Base-by-base conservation (phyloP, 2,888 invertebrate species). In the Drosophila paracracens region DNA sequence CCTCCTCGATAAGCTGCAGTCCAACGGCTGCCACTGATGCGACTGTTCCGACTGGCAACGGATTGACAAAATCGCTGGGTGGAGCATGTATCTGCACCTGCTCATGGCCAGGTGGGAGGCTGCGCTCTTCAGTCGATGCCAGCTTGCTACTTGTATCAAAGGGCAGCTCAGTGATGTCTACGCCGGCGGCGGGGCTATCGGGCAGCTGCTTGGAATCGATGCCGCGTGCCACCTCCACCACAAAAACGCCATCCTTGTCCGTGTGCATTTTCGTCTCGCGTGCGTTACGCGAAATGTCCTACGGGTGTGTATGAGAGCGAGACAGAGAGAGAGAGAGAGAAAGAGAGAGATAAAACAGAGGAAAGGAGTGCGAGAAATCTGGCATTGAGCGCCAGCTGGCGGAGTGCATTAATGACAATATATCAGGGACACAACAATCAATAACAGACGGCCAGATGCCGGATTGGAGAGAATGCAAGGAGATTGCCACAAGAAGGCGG, bases 201-300 rank as follows among this genome's bases (percentile, higher is more conserved):
- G 85, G 93, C 88, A 79, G 91, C 27, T 92, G 78, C 91, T 94
- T 91, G 78, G 94, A 89, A 92, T 94, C 91, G 86, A 92, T 80
- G 91, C 94, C 90, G 82, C 94, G 91, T 89, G 95, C 89, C 88
- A 94, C 96, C 91, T 96, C 96, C 1, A 96, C 96, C 5, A 96
- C 96, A 83, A 96, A 96, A 40, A 96, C 96, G 1, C 96, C 96
- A 70, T 96, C 95, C 88, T 96, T 95, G 74, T 96, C 95, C 7
- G 94, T 93, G 86, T 96, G 96, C 95, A 96, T 95, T 88, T 96
- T 96, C 0, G 96, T 96, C 91, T 96, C 96, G 36, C 96, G 94
- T 4, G 96, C 95, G 79, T 96, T 95, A 74, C 95, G 95, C 33
- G 95, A 95, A 57, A 96, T 95, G 82, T 96, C 96, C 96, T 96